These are phyloP conservation scores for Cyphomyrmex costatus DNA, from an alignment of 1,140 invertebrate species.

Conservation along the genomic window DNA sequence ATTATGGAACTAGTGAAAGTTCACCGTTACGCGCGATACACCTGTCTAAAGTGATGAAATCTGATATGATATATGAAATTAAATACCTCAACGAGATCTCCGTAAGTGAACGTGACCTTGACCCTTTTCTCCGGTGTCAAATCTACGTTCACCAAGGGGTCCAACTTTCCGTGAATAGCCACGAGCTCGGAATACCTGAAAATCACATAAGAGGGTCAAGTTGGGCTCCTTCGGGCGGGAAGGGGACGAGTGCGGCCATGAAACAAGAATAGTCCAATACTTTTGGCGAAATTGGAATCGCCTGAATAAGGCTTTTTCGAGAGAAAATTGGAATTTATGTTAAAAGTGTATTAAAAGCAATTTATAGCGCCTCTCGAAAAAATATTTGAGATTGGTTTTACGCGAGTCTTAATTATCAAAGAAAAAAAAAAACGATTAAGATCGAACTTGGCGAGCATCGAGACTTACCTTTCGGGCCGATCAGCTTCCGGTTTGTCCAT, in stretches of 20 bases:
- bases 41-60: constrained; percentile 39
- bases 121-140: constrained; percentile 94
- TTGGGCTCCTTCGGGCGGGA: constrained; percentile 10
- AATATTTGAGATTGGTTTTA: not conserved
- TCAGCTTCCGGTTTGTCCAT: constrained; percentile 95
- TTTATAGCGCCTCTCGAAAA: not conserved
- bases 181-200: constrained; percentile 93
- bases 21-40: not conserved
- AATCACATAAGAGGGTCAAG: constrained; percentile 71
- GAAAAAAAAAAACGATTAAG: not conserved
- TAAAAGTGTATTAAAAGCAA: constrained; percentile 1
- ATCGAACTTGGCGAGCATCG: not conserved
- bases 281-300: constrained; percentile 29
- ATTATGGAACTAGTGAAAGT: not conserved
- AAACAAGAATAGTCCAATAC: constrained; percentile 72
- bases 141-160: constrained; percentile 95
- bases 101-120: constrained; percentile 93
- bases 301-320: not conserved
- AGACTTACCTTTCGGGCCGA: constrained; percentile 90
- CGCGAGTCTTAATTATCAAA: not conserved
- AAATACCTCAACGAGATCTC: constrained; percentile 90
- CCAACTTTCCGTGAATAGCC: constrained; percentile 93
- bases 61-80: constrained; percentile 2
- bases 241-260: constrained; percentile 40
- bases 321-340: constrained; percentile 14